phyloP scores from a whole-genome alignment of 2,113 vertebrate species.

The Cebidichthys violaceus region DNA sequence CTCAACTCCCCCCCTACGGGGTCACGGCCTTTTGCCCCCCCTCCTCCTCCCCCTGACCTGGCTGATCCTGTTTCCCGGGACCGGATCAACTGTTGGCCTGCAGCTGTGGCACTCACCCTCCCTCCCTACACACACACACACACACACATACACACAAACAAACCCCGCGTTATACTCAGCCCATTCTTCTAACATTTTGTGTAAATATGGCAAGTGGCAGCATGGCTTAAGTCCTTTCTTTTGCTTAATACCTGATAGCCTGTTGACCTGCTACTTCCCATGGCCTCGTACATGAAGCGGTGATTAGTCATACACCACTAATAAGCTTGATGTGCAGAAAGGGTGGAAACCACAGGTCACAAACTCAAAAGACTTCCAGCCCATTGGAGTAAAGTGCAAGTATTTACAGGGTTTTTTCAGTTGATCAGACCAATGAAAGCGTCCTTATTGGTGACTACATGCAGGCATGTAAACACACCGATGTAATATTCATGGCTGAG shows the following conservation, averaged over 20 bases:
- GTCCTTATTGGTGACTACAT: slow-evolving; percentile 30
- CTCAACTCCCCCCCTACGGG: slow-evolving; percentile 37
- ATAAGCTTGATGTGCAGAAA: slow-evolving; percentile 36
- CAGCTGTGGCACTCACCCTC: slow-evolving; percentile 70
- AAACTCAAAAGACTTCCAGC: not conserved
- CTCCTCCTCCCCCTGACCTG: slow-evolving; percentile 70
- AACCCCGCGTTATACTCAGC: slow-evolving; percentile 30
- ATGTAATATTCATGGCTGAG: slow-evolving; percentile 75
- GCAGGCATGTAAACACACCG: slow-evolving; percentile 61
- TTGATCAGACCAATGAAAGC: slow-evolving; percentile 14
- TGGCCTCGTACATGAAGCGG: slow-evolving; percentile 15
- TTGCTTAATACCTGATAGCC: slow-evolving; percentile 46
- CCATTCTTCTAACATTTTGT: slow-evolving; percentile 55
- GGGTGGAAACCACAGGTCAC: not conserved
- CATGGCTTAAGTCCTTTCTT: slow-evolving; percentile 44
- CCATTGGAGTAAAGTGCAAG: not conserved
- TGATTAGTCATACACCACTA: slow-evolving; percentile 59
- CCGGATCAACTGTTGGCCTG: slow-evolving; percentile 80
- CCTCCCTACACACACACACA: slow-evolving; percentile 2
- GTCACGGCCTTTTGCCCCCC: slow-evolving; percentile 68
- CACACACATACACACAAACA: slow-evolving; percentile 6
- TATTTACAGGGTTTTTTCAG: not conserved
- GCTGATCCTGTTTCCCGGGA: slow-evolving; percentile 77
- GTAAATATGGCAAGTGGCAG: slow-evolving; percentile 71
- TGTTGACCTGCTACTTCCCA: slow-evolving; percentile 53